A percentile compares a stretch with the other conserved stretches of the same genome.
phyloP scores from a whole-genome alignment of 2,888 invertebrate species.

The Micoletzkya japonica region DNA sequence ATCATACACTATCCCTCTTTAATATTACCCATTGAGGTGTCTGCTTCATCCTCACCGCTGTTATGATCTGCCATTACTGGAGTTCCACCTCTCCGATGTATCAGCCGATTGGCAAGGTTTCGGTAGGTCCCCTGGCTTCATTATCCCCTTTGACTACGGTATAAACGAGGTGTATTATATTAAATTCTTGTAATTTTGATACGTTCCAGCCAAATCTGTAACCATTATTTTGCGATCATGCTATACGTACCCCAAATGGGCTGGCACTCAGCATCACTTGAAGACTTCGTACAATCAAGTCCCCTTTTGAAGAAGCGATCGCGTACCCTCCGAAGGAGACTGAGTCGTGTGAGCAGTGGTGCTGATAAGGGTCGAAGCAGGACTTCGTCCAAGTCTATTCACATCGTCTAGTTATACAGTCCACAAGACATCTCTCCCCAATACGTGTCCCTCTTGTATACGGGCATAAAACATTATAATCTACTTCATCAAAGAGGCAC shows the following conservation, averaged over 20 bases:
- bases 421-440: neutral
- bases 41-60: constrained; percentile 60
- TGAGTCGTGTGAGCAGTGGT: constrained; percentile 49
- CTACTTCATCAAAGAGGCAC: neutral
- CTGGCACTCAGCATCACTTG: too few species aligned
- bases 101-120: constrained; percentile 57
- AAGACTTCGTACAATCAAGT: too few species aligned
- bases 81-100: constrained; percentile 58
- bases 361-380: constrained; percentile 38
- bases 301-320: constrained; percentile 51
- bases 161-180: too few species aligned
- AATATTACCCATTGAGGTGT: constrained; percentile 40
- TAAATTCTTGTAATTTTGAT: too few species aligned
- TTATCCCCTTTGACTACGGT: neutral
- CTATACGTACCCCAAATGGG: too few species aligned
- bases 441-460: neutral
- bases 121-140: constrained; percentile 35
- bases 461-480: neutral
- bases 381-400: constrained; percentile 11
- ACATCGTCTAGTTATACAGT: neutral
- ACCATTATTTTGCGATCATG: too few species aligned
- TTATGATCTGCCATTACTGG: constrained; percentile 63
- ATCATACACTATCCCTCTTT: neutral
- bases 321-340: constrained; percentile 46
- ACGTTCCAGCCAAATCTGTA: too few species aligned